Evolutionary conservation across 1,140 invertebrate genomes (phyloP), one percentile per base, ranked within the genome.

Genomic region (Drosophila biarmipes): DNA sequence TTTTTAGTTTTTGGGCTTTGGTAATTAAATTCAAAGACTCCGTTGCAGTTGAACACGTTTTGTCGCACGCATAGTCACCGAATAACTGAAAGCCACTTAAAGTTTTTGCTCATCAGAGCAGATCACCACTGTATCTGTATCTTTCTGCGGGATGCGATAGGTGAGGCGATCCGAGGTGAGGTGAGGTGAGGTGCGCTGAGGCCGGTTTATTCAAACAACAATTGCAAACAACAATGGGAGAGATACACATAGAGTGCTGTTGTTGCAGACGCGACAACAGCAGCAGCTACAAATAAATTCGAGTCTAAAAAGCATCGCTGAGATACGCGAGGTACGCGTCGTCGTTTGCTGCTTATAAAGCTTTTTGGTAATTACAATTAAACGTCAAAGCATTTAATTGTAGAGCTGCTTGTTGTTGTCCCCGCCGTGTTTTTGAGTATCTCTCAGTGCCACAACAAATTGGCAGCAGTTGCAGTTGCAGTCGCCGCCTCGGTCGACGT

Each of bases 161-260:
- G 31, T 43, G 11, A 24, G 49, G 34, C n/a, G n/a, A n/a, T n/a
- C n/a, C n/a, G n/a, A n/a, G 24, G 3, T 19, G 35, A 56, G 51
- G 17, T 21, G 49, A 19, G 42, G 49, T 35, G 61, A 12, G 42
- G 10, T 55, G 61, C 38, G 62, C 67, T 78, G 67, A 69, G 84
- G 82, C 82, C 78, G 82, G 82, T 87, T 87, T 82, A 82, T 78
- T 87, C 69, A 40, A 87, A 86, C 82, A 86, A 86, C 81, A 86
- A 85, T 73, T 84, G 72, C 54, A 17, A 73, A 73, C 71, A 74
- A 75, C 72, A 75, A 75, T 66, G 71, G 57, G 69, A 72, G 57
- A 76, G 82, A 86, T 86, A 81, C 71, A 19, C 72, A 46, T 64
- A 59, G 73, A 59, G 69, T 57, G 40, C 57, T 66, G 74, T 54